Base-by-base conservation (phyloP, 2,888 invertebrate genomes). In the Epinotia bilunana region DNA sequence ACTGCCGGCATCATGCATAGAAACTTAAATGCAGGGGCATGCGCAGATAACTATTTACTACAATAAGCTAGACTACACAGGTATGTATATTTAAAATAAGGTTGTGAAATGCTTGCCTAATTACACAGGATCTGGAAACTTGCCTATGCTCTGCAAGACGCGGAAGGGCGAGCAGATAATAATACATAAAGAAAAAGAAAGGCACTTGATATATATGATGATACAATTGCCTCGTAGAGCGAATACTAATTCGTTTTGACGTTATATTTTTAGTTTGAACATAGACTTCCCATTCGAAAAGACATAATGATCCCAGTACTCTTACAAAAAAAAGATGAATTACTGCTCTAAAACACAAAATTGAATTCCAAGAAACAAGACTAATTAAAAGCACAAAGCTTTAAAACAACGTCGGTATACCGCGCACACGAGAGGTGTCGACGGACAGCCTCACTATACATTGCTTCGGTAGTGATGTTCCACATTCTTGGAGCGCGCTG, bases 361-460 rank as follows among this genome's bases (percentile, higher is more conserved):
- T 39, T 55, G 3, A 33, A 60, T 60, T 55, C 16, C 20, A 58
- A 39, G 55, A 67, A 67, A 67, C 39, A 23, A 12, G 60, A 65
- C 71, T 75, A 75, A 75, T 71, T 75, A 61, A 75, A 74, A 74
- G 55, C 23, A 67, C 64, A 60, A 70, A 74, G 70, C 70, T 49
- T 67, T 74, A 64, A 64, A 64, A 60, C 64, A 65, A 61, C 33
- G 58, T 23, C 53, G 64, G 71, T 55, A n/a, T n/a, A 28, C 33
- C 46, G 33, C n/a, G 61, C 58, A 43, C 20, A 70, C 20, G 12
- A 64, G 64, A 64, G 70, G 70, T 53, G 74, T 57, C 74, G 62
- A 6, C 49, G 49, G 49, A 58, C 46, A 46, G 18, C 57, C 49
- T 16, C 65, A 70, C 70, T 39, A 39, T 39, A 39, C 39, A 39